phyloP scores from a whole-genome alignment of 2,888 invertebrate genomes.

The Lochmaea capreae region DNA sequence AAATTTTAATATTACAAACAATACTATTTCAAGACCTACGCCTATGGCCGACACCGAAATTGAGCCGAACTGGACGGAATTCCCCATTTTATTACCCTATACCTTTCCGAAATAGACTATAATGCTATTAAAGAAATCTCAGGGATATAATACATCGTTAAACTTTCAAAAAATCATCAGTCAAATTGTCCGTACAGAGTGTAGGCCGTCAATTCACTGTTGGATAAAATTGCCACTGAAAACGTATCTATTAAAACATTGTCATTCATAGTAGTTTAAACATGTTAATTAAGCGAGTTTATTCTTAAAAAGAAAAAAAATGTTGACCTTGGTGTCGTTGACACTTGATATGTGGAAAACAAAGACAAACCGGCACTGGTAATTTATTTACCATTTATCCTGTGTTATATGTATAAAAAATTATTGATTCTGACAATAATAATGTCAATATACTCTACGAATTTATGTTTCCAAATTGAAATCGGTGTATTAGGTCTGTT shows the following conservation, averaged over 20 bases:
- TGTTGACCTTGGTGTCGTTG: constrained; percentile 34
- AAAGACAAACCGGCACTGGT: constrained; percentile 27
- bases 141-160: neutral
- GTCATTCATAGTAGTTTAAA: constrained; percentile 22
- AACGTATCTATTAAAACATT: constrained; percentile 1
- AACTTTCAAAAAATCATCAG: neutral
- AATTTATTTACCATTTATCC: constrained; percentile 30
- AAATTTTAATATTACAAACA: too few species aligned
- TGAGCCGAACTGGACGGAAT: too few species aligned
- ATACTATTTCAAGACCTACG: too few species aligned
- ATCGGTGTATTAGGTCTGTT: too few species aligned
- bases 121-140: neutral
- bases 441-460: neutral
- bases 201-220: neutral
- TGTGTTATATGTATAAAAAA: neutral
- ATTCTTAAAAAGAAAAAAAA: constrained; percentile 19
- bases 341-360: constrained; percentile 30
- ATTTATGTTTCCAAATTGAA: too few species aligned
- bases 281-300: constrained; percentile 24
- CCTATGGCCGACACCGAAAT: too few species aligned
- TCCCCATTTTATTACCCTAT: too few species aligned
- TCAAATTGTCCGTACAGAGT: neutral
- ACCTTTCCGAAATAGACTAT: too few species aligned
- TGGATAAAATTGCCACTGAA: neutral
- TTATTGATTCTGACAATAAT: neutral